Base-by-base conservation (phyloP, 2,888 invertebrate species). In the Dione juno region DNA sequence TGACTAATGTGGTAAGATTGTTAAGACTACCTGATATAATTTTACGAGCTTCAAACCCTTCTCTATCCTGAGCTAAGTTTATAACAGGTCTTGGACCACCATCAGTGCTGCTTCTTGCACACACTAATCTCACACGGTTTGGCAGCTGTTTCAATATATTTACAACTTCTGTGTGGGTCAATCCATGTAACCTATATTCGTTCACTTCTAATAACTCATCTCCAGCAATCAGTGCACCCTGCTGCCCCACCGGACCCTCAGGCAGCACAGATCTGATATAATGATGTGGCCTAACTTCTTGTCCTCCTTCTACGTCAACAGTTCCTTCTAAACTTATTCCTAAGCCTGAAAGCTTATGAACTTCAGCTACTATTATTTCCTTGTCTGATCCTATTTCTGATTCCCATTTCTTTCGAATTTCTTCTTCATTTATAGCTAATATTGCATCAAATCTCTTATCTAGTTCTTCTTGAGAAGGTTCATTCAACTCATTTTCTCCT, bases 291-390 rank as follows among this genome's bases (percentile, higher is more conserved):
- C 99, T 95, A 52, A 99, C 96, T 93, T 99, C 99, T 78, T 97
- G 95, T 3, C 99, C 99, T 79, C 97, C 97, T 91, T 99, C 99
- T 35, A 99, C 99, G 84, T 99, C 99, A 14, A 99, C 99, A 0
- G 99, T 99, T 43, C 99, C 99, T 92, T 99, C 99, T 75, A 99
- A 94, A 87, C 98, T 99, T 81, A 99, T 99, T 7, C 99, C 99
- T 75, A 99, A 94, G 66, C 98, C 99, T 81, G 96, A 96, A 81
- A 98, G 95, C 94, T 99, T 99, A 81, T 96, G 96, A 77, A 99
- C 94, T 92, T 99, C 98, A 71, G 98, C 98, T 77, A 99, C 96
- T 85, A 98, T 95, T 84, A 99, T 97, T 87, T 98, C 96, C 80
- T 96, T 96, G 73, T 97, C 96, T 66, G 95, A 94, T 3, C 97